Evolutionary conservation across 2,797 vertebrate genomes (phyloP).

Genomic region (Dallia pectoralis): DNA sequence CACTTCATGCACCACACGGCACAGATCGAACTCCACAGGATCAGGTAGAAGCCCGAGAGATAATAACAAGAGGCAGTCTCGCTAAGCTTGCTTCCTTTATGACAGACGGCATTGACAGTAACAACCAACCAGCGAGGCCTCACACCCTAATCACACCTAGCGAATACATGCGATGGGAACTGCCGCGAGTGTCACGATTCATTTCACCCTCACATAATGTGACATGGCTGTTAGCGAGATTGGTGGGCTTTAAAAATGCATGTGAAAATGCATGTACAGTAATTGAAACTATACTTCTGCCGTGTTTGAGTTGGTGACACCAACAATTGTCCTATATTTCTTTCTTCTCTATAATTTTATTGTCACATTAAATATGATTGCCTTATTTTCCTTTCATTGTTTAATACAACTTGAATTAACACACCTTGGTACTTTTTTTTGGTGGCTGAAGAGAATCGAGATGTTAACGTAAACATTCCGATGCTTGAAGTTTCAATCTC

Average conservation of each 20-base stretch:
- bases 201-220: too few relatives aligned
- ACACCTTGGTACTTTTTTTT: not conserved
- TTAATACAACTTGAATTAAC: not conserved
- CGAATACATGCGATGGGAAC: too few relatives aligned
- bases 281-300: not conserved
- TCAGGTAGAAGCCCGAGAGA: not conserved
- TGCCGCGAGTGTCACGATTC: too few relatives aligned
- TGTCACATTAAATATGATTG: not conserved
- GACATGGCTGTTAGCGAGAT: not conserved
- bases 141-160: too few relatives aligned
- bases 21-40: not conserved
- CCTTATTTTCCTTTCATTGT: not conserved
- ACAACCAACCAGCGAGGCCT: not conserved
- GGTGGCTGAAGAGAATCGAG: not conserved
- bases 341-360: not conserved
- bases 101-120: not conserved
- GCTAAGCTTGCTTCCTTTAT: not conserved
- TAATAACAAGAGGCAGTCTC: not conserved
- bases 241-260: not conserved
- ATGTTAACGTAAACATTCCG: not conserved
- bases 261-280: not conserved
- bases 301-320: not conserved
- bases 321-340: not conserved
- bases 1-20: not conserved
- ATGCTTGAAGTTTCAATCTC: too few relatives aligned